A percentile compares a stretch with the other conserved stretches of the same genome.
Evolutionary conservation across 1,140 invertebrate species (phyloP).

Genomic region (Olivierus martensii): DNA sequence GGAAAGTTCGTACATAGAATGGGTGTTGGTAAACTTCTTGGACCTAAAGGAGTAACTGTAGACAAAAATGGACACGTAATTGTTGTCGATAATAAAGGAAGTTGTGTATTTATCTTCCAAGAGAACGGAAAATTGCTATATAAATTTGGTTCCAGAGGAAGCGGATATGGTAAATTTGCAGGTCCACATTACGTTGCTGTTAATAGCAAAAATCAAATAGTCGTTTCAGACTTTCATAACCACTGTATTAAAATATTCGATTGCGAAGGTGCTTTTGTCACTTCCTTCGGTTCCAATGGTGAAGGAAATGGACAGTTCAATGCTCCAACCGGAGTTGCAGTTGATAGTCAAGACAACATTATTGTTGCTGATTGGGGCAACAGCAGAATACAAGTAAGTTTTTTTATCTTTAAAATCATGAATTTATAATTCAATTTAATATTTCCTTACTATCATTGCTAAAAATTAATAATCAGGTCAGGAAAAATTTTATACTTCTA

Average conservation of each 20-base stretch:
- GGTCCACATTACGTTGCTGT: constrained; percentile 45
- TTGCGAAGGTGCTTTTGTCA: constrained; percentile 33
- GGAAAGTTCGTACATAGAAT: constrained; percentile 42
- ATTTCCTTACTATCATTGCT: too few relatives aligned
- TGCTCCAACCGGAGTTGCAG: constrained; percentile 43
- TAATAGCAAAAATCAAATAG: constrained; percentile 37
- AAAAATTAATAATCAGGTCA: too few relatives aligned
- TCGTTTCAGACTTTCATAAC: constrained; percentile 76
- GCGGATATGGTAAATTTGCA: constrained; percentile 37
- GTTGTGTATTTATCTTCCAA: constrained; percentile 39
- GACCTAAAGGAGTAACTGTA: constrained; percentile 52
- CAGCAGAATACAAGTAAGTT: constrained; percentile 17
- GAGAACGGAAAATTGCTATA: constrained; percentile 27
- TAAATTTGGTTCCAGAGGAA: constrained; percentile 31
- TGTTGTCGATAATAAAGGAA: constrained; percentile 46
- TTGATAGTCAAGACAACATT: constrained; percentile 41
- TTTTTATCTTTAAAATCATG: neutral
- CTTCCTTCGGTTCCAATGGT: constrained; percentile 36
- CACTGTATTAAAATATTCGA: constrained; percentile 52
- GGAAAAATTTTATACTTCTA: too few relatives aligned
- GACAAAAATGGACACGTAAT: constrained; percentile 79
- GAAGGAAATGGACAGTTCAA: constrained; percentile 39
- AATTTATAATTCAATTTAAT: too few relatives aligned
- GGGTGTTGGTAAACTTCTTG: constrained; percentile 40
- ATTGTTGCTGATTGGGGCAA: constrained; percentile 37